phyloP scores from a whole-genome alignment of 2,888 invertebrate genomes.

The Spialia ferax region DNA sequence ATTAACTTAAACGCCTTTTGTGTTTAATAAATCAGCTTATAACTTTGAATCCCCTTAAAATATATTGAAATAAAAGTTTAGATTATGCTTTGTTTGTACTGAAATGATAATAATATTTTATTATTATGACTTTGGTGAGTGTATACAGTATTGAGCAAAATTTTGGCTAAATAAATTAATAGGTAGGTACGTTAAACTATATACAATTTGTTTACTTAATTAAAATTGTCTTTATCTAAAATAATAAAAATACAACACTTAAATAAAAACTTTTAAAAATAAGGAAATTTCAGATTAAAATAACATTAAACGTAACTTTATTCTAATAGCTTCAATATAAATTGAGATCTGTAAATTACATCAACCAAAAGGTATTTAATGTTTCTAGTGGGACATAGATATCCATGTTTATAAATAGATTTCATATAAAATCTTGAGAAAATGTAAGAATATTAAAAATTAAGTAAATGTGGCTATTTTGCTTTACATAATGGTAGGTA shows the following conservation, averaged over 20 bases:
- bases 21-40: background rate
- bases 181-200: conserved; percentile 69
- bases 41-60: background rate
- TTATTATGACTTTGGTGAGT: conserved; percentile 85
- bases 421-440: background rate
- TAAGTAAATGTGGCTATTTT: background rate
- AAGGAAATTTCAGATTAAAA: conserved; percentile 64
- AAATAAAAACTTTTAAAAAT: conserved; percentile 65
- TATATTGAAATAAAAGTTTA: conserved; percentile 43
- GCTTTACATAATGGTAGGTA: background rate
- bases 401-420: conserved; percentile 6
- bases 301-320: conserved; percentile 61
- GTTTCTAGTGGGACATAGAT: conserved; percentile 34
- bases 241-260: conserved; percentile 67
- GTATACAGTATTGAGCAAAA: conserved; percentile 85
- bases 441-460: background rate
- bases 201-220: conserved; percentile 72
- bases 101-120: conserved; percentile 70
- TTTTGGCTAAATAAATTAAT: conserved; percentile 84
- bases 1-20: background rate
- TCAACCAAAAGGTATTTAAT: conserved; percentile 47
- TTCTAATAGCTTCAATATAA: conserved; percentile 84
- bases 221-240: conserved; percentile 80
- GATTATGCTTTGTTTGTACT: conserved; percentile 83
- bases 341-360: conserved; percentile 81